Evolutionary conservation across 2,113 vertebrate species (phyloP).

Genomic region (Malurus melanocephalus): DNA sequence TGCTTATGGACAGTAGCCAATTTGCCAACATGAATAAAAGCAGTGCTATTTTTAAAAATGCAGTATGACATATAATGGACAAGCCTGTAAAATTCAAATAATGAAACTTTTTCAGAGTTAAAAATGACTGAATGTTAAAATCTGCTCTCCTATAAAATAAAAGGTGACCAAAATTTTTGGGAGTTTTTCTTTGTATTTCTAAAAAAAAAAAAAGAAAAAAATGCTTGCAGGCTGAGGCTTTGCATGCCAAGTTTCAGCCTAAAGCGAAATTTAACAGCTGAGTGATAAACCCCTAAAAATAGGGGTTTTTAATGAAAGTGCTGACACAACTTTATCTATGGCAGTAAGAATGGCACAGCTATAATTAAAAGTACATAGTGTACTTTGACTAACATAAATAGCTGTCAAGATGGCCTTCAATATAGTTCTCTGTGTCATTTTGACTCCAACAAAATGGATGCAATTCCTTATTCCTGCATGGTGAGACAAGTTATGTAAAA

Average conservation of each 20-base stretch:
- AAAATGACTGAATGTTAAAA: constrained; percentile 39
- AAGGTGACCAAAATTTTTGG: background rate
- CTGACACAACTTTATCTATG: constrained; percentile 44
- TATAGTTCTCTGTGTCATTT: background rate
- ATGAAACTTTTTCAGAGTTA: constrained; percentile 25
- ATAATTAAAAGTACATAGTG: constrained; percentile 37
- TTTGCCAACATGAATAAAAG: constrained; percentile 46
- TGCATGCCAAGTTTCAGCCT: constrained; percentile 55
- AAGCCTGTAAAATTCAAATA: constrained; percentile 29
- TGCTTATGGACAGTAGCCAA: constrained; percentile 30
- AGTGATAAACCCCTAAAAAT: constrained; percentile 65
- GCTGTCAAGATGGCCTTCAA: background rate
- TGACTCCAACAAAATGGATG: background rate
- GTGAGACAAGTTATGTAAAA: background rate
- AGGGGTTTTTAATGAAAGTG: constrained; percentile 39
- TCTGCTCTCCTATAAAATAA: background rate
- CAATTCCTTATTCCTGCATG: background rate
- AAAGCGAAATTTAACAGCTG: constrained; percentile 50
- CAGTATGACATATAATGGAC: constrained; percentile 17
- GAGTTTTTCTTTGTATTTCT: background rate
- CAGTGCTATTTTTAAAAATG: background rate
- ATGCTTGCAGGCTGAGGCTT: constrained; percentile 28
- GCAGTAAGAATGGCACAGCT: background rate
- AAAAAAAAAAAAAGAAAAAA: background rate
- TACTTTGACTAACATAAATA: constrained; percentile 41